A percentile compares a stretch with the other conserved stretches of the same genome.
Evolutionary conservation across 2,888 invertebrate species (phyloP).

Genomic region (Apomyelois bistriatella): DNA sequence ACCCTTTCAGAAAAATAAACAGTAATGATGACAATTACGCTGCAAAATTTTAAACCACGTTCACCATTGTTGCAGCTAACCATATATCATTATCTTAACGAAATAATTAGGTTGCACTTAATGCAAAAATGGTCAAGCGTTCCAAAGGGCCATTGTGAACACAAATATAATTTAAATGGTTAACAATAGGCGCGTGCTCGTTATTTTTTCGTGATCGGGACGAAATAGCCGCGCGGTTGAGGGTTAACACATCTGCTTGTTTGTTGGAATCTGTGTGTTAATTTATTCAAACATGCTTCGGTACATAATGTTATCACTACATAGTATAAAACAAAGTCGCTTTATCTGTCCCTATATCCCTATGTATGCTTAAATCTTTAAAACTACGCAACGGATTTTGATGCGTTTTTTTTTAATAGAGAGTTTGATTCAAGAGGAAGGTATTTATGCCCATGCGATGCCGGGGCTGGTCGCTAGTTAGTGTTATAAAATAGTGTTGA

Average conservation of each 20-base stretch:
- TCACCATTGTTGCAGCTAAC: slow-evolving; percentile 35
- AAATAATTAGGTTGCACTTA: slow-evolving; percentile 61
- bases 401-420: too few species aligned
- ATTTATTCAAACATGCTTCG: slow-evolving; percentile 26
- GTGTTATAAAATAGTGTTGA: too few species aligned
- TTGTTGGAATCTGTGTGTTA: neutral
- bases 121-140: slow-evolving; percentile 55
- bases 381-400: too few species aligned
- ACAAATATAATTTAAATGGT: slow-evolving; percentile 48
- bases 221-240: slow-evolving; percentile 33
- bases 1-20: slow-evolving; percentile 25
- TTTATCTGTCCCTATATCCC: too few species aligned
- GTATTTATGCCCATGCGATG: too few species aligned
- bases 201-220: slow-evolving; percentile 47
- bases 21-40: slow-evolving; percentile 40
- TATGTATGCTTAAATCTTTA: too few species aligned
- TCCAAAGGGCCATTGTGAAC: slow-evolving; percentile 50
- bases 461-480: neutral
- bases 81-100: slow-evolving; percentile 64
- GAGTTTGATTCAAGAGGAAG: too few species aligned
- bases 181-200: slow-evolving; percentile 59
- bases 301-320: neutral
- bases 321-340: neutral
- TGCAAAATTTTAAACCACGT: slow-evolving; percentile 38
- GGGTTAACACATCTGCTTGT: slow-evolving; percentile 51